These are phyloP conservation scores for Prionailurus viverrinus DNA, from an alignment of 2,113 vertebrate species.

Conservation along the genomic window DNA sequence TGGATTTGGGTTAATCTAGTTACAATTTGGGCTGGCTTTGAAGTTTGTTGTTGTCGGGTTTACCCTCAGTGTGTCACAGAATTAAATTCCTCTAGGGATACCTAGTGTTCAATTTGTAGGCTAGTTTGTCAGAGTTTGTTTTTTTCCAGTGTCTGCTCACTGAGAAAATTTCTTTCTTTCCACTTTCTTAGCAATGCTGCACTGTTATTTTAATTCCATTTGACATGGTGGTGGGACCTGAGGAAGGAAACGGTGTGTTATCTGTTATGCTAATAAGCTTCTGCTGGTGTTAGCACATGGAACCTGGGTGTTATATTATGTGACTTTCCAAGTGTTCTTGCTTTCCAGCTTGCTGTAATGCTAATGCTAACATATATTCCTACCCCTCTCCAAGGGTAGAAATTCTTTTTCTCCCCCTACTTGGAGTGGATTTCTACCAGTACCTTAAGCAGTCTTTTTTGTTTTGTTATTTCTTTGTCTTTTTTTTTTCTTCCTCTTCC, in stretches of 20 bases:
- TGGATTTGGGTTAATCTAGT: background rate
- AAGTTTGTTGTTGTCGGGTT: background rate
- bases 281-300: background rate
- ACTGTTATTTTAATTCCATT: background rate
- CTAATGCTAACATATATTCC: background rate
- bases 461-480: background rate
- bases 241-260: background rate
- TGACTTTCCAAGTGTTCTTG: background rate
- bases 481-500: background rate
- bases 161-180: background rate
- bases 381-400: background rate
- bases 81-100: background rate
- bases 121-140: background rate
- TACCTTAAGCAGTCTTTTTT: background rate
- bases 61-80: background rate
- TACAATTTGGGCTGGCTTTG: background rate
- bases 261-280: background rate
- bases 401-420: background rate
- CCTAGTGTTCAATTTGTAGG: background rate
- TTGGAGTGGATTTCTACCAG: background rate
- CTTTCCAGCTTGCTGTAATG: background rate
- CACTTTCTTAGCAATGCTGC: background rate
- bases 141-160: background rate
- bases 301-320: background rate
- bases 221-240: too few relatives aligned